phyloP scores from a whole-genome alignment of 2,797 vertebrate genomes.

The Sternotherus odoratus region DNA sequence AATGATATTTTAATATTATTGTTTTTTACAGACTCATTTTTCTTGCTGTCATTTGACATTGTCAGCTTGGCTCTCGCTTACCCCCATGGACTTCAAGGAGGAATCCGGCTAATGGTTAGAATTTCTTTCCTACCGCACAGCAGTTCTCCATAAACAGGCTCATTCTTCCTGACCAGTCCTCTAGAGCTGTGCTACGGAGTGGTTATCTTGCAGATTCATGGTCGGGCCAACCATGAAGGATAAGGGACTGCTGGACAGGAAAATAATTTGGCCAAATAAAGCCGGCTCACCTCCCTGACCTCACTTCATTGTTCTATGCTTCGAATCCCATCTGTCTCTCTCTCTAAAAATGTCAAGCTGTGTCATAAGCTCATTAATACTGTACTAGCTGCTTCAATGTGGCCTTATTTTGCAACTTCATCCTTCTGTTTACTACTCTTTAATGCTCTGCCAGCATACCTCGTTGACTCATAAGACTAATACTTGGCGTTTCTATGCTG shows the following conservation, averaged over 20 bases:
- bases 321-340: conserved; percentile 42
- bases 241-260: neutral
- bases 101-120: neutral
- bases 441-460: neutral
- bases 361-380: conserved; percentile 61
- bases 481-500: neutral
- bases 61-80: conserved; percentile 50
- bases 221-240: neutral
- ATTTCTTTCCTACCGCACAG: conserved; percentile 30
- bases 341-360: conserved; percentile 62
- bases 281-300: conserved; percentile 24
- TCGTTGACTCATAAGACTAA: neutral
- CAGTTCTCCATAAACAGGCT: conserved; percentile 6
- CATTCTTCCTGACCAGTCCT: conserved; percentile 2
- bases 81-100: conserved; percentile 48
- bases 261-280: conserved; percentile 36
- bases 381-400: neutral
- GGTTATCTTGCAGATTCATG: neutral
- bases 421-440: conserved; percentile 69
- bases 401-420: conserved; percentile 65
- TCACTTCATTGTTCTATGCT: conserved; percentile 31
- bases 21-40: conserved; percentile 58
- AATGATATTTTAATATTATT: conserved; percentile 50
- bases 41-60: conserved; percentile 62
- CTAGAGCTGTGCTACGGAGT: neutral